Evolutionary conservation across 2,113 vertebrate genomes (phyloP), one percentile per base, ranked within the genome.

Genomic region (Guaruba guarouba): DNA sequence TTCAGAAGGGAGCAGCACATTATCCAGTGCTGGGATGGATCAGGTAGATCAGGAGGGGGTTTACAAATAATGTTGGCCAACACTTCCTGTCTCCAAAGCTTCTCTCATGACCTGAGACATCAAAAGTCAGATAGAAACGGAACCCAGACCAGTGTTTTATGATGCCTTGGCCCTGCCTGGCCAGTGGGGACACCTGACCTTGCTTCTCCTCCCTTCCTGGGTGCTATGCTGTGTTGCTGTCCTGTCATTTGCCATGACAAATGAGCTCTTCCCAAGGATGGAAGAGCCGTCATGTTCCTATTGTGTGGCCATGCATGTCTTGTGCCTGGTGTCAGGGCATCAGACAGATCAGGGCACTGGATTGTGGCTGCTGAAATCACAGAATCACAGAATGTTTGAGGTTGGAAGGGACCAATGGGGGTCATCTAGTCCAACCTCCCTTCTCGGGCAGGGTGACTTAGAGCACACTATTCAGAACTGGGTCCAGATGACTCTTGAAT

Each of bases 171-270:
- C 37, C 70, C 44, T 3, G 0, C 13, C 39, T 85, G 52, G n/a
- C 33, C 39, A 73, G 51, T 49, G 41, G 44, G 54, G 35, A 10
- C 18, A n/a, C 24, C 33, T 49, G 57, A 7, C 10, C 20, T 35
- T 48, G 13, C 15, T 81, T 11, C 29, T 70, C 19, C 31, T 78
- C 31, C 54, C 11, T 77, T 37, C 8, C 1, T 7, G 49, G 33
- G 3, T 27, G 3, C 3, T 1, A 17, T 57, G 43, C 29, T 4
- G 0, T 1, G 1, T 33, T 1, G 1, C 8, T 37, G 8, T 78
- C 44, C 33, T 3, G 1, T 59, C 2, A 1, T 15, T 51, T 85
- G 31, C 10, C 2, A 1, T 68, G 39, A 51, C 33, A 71, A 44
- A 63, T 25, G 17, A 54, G 25, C 22, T 77, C 17, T 25, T 37